Percentiles rank a stretch among this genome's conserved stretches.
These are phyloP conservation scores for Rhagologus leucostigma DNA, from an alignment of 2,113 vertebrate genomes.

Conservation along the genomic window DNA sequence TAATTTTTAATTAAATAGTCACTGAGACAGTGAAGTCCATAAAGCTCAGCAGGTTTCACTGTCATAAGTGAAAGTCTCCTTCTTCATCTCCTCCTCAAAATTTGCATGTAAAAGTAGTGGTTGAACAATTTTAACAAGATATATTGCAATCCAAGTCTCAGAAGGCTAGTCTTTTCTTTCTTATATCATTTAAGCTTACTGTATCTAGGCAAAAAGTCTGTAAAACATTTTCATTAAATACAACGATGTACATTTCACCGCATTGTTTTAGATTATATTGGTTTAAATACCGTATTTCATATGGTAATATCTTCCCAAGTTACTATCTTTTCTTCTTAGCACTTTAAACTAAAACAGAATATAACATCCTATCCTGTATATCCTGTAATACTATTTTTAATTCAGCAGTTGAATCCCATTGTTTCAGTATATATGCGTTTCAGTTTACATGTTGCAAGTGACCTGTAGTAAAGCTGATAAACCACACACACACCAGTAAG, in stretches of 20 bases:
- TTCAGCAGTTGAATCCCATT: background rate
- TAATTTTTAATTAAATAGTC: background rate
- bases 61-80: background rate
- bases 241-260: background rate
- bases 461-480: background rate
- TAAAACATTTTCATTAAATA: background rate
- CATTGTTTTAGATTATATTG: background rate
- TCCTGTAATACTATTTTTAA: background rate
- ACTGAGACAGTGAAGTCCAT: background rate
- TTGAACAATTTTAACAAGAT: background rate
- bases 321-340: background rate
- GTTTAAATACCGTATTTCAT: background rate
- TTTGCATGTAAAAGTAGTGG: background rate
- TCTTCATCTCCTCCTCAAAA: background rate
- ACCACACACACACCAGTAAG: rapidly evolving
- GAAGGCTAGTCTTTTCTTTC: background rate
- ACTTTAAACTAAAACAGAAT: background rate
- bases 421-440: background rate
- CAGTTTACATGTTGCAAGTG: background rate
- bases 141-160: background rate
- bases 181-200: background rate
- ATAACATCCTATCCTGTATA: background rate
- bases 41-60: background rate
- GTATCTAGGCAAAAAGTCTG: background rate
- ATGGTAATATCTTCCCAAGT: background rate